Base-by-base conservation (phyloP, 2,113 vertebrate species). In the Oreochromis niloticus region DNA sequence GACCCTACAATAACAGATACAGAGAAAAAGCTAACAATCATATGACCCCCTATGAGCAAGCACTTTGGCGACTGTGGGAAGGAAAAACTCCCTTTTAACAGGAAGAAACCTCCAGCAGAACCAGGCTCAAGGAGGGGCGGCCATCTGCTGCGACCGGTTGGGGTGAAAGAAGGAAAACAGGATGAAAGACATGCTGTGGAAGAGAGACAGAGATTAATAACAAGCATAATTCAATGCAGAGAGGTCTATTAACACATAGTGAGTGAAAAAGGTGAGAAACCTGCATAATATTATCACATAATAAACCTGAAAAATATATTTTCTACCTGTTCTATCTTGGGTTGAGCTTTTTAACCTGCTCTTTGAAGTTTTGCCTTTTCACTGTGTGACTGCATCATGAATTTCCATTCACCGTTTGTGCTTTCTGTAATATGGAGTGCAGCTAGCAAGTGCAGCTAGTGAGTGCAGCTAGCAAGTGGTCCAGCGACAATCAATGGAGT, bases 81-180 rank as follows among this genome's bases (percentile, higher is more conserved):
- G 17, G 61, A 36, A 36, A 22, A 22, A 22, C 22, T 22, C 22
- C 22, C 22, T 22, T 22, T 22, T 22, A 22, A 22, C 22, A 22
- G 22, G 22, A 22, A 22, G 22, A 22, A 66, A 66, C 61, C 61
- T 66, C 6, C 61, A 12, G 61, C 32, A 63, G 2, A 36, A 36
- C 61, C 61, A 66, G 17, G 17, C 32, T 39, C 61, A 7, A 10
- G 32, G 10, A 66, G 17, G 32, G 17, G 17, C 6, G 6, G 34
- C 19, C 32, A 39, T 66, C 61, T 66, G 2, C 10, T 0, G 0
- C 1, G 1, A n/a, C 32, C 4, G 4, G 36, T 66, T 36, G 32
- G 12, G 1, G 61, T 36, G 61, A 63, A 16, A 19, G 16, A 34
- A 61, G 3, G 2, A 36, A 63, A 1, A 63, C 2, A 2, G 32